Base-by-base conservation (phyloP, 2,113 vertebrate species). In the Hirundichthys speculiger region DNA sequence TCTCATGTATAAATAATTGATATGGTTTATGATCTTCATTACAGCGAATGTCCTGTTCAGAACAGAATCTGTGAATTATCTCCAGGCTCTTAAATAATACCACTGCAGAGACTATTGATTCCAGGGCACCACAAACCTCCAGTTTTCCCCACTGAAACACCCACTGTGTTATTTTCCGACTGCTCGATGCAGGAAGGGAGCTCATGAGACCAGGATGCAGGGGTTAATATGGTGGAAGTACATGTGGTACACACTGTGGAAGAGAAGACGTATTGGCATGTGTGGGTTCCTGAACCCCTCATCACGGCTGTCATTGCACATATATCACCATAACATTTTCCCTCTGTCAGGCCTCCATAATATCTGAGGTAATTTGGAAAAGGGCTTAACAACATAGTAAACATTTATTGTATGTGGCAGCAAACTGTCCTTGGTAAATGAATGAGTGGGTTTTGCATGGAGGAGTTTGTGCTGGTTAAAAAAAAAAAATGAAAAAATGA, bases 101-200 rank as follows among this genome's bases (percentile, higher is more conserved):
- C 77, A 39, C 75, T 67, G 71, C 68, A 66, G 73, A 78, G 60
- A 38, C 61, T 75, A 86, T 88, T 84, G 88, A 88, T 88, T 85
- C 64, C 46, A 25, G 57, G 21, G 57, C 46, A 64, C 66, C 50
- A 40, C 55, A 63, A 69, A 60, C 40, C 62, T 52, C 55, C 58
- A 39, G 56, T 42, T 34, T 30, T 34, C 8, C 54, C 62, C 41
- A 9, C 64, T 69, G 24, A 57, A 56, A 24, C 67, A 41, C 43
- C 69, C 64, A 12, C 20, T 8, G 60, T 63, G 70, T 76, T 69
- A 52, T 82, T 73, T 64, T 68, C 70, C 62, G 75, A 57, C 1
- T 25, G 34, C 39, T 60, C 40, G 48, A 58, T 47, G 55, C 63
- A 57, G 54, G 19, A 70, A 60, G 51, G 59, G 51, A 38, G 46